These are phyloP conservation scores for Aphidoletes aphidimyza DNA, from an alignment of 2,888 invertebrate genomes.

Conservation along the genomic window DNA sequence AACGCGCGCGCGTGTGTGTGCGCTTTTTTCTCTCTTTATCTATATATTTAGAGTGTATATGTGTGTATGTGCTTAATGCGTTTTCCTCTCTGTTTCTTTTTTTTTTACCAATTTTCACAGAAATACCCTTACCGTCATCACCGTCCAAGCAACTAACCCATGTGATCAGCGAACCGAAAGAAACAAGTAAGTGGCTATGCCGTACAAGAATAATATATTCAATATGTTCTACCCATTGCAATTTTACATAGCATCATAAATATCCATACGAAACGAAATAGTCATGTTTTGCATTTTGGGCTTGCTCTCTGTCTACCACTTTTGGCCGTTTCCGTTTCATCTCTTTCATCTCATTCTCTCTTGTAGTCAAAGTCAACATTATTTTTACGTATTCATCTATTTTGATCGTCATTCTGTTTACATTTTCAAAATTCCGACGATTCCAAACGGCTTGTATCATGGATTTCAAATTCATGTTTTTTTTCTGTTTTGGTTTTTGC, in stretches of 20 bases:
- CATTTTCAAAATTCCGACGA: not conserved
- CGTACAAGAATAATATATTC: constrained; percentile 46
- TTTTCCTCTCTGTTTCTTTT: constrained; percentile 55
- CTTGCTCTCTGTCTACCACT: not conserved
- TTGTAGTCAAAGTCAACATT: no score
- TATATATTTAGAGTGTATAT: no score
- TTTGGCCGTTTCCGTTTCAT: not conserved
- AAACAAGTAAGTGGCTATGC: constrained; percentile 63
- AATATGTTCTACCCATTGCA: constrained; percentile 32
- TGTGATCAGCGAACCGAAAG: constrained; percentile 65
- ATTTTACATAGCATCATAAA: constrained; percentile 28
- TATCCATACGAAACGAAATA: constrained; percentile 49
- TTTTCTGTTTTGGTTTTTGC: constrained; percentile 22
- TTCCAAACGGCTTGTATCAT: not conserved
- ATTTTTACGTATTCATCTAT: not conserved
- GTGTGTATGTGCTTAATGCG: constrained; percentile 1
- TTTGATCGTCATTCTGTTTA: not conserved
- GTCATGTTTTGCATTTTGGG: not conserved
- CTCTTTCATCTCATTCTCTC: not conserved
- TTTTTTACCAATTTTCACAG: constrained; percentile 66
- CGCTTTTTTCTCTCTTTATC: not conserved
- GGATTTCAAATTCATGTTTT: no score
- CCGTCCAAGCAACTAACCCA: constrained; percentile 77
- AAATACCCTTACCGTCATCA: constrained; percentile 88
- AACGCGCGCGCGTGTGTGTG: no score